These are phyloP conservation scores for Rhizoglyphus robini DNA, from an alignment of 1,140 invertebrate genomes.

Conservation along the genomic window DNA sequence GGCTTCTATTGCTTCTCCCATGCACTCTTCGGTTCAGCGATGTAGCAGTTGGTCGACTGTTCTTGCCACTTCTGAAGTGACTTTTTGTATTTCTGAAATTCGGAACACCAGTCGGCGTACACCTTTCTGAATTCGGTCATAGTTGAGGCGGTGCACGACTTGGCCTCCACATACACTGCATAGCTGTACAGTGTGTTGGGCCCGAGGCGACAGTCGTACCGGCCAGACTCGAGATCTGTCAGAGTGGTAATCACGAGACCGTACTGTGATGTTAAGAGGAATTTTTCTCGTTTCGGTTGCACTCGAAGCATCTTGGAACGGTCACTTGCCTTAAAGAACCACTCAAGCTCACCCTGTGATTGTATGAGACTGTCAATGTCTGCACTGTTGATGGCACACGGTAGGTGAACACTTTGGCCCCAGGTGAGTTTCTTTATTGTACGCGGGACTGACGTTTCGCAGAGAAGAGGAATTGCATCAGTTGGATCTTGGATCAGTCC, in stretches of 20 bases:
- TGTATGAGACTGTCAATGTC: conserved; percentile 17
- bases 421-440: conserved; percentile 68
- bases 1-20: too few species aligned
- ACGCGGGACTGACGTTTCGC: conserved; percentile 65
- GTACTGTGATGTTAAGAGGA: conserved; percentile 78
- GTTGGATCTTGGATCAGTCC: conserved; percentile 64
- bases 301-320: conserved; percentile 51
- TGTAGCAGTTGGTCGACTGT: too few species aligned
- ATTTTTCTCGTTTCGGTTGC: conserved; percentile 57
- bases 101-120: conserved; percentile 90
- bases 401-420: conserved; percentile 79
- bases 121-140: conserved; percentile 63
- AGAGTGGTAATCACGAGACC: conserved; percentile 77
- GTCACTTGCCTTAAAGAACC: conserved; percentile 59
- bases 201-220: conserved; percentile 75
- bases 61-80: conserved; percentile 92
- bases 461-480: conserved; percentile 68
- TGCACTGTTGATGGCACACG: conserved; percentile 78
- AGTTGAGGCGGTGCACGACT: conserved; percentile 46
- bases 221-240: conserved; percentile 69
- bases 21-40: too few species aligned
- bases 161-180: conserved; percentile 76
- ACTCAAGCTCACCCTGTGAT: conserved; percentile 7
- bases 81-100: conserved; percentile 88
- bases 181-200: conserved; percentile 70